Evolutionary conservation across 2,888 invertebrate genomes (phyloP).

Genomic region (Esperia sulphurella): DNA sequence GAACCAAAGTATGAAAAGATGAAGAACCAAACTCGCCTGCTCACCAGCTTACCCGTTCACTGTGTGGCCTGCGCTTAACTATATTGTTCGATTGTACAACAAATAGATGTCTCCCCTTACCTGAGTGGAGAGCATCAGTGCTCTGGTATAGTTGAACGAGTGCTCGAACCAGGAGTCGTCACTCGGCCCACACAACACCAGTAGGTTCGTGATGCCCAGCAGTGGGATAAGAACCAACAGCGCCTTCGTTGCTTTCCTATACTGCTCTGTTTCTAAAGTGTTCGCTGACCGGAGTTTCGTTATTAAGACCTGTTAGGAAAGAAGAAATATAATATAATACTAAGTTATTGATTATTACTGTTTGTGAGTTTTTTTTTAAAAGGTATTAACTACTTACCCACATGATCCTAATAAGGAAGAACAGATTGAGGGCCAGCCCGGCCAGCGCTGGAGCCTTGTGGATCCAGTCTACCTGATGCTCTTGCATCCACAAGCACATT

Average conservation of each 20-base stretch:
- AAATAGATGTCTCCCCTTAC: too few relatives aligned
- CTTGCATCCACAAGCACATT: slow-evolving; percentile 89
- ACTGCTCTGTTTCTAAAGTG: slow-evolving; percentile 93
- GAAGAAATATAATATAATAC: too few relatives aligned
- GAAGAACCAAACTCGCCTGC: too few relatives aligned
- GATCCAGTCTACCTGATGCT: slow-evolving; percentile 91
- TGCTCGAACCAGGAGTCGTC: slow-evolving; percentile 86
- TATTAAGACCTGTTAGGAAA: slow-evolving; percentile 86
- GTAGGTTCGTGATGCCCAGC: slow-evolving; percentile 93
- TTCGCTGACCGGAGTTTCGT: slow-evolving; percentile 95
- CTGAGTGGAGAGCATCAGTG: slow-evolving; percentile 93
- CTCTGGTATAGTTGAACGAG: slow-evolving; percentile 88
- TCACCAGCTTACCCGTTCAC: too few relatives aligned
- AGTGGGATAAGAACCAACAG: slow-evolving; percentile 95
- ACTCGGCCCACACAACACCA: slow-evolving; percentile 90
- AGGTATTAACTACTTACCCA: slow-evolving; percentile 92
- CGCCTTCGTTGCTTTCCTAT: slow-evolving; percentile 94
- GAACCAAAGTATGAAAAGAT: too few relatives aligned
- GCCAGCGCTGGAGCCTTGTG: slow-evolving; percentile 90
- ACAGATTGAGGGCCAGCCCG: slow-evolving; percentile 89
- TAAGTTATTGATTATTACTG: too few relatives aligned
- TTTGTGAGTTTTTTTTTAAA: too few relatives aligned
- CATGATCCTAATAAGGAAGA: slow-evolving; percentile 92
- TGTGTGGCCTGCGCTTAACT: too few relatives aligned
- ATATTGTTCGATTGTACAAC: too few relatives aligned